A percentile compares a stretch with the other conserved stretches of the same genome.
These are phyloP conservation scores for honey bee (Apis mellifera) DNA, from an alignment of 1,140 invertebrate species.

Conservation along the genomic window DNA sequence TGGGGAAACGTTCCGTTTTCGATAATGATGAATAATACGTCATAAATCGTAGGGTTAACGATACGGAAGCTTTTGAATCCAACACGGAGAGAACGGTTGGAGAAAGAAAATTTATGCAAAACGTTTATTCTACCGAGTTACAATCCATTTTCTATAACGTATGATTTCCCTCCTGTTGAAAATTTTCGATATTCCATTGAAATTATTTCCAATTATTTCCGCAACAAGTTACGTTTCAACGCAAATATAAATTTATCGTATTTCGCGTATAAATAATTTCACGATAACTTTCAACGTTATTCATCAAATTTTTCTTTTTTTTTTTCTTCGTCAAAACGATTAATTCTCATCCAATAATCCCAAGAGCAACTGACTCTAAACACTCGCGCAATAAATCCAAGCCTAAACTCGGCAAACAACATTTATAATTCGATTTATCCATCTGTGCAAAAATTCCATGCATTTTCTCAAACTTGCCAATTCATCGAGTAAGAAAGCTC, in stretches of 20 bases:
- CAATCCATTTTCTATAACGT: not conserved
- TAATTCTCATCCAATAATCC: too few species aligned
- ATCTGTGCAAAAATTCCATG: not conserved
- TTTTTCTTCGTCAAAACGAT: too few species aligned
- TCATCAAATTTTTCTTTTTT: too few species aligned
- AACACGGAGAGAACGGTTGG: too few species aligned
- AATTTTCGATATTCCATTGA: not conserved
- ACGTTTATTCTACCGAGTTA: not conserved
- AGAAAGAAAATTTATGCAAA: not conserved
- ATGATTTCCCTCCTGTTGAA: not conserved
- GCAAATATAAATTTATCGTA: not conserved
- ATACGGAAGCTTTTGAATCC: not conserved
- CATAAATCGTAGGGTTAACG: not conserved
- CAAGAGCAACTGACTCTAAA: not conserved
- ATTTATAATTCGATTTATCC: not conserved
- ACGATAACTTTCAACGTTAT: not conserved
- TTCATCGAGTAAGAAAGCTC: not conserved
- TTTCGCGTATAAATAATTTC: not conserved
- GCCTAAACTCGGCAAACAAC: not conserved
- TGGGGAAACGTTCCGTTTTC: not conserved
- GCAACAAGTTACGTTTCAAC: too few species aligned
- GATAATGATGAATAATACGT: not conserved
- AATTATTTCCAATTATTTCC: not conserved
- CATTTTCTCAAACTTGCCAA: constrained; percentile 1
- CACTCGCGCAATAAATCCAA: not conserved